Evolutionary conservation across 2,888 invertebrate species (phyloP).

Genomic region (Noctua fimbriata): DNA sequence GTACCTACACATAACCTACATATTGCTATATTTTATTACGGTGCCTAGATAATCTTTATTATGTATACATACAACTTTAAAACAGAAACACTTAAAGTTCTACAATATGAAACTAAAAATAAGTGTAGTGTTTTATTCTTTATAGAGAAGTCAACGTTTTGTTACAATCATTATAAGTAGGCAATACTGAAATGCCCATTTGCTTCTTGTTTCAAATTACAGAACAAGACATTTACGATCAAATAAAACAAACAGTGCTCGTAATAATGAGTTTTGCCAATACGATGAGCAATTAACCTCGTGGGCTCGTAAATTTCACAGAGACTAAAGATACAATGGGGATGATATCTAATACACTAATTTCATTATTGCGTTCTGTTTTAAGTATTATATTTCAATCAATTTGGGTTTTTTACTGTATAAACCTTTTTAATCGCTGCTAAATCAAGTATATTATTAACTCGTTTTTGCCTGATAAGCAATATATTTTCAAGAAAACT

Average conservation of each 20-base stretch:
- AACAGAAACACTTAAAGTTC: not conserved
- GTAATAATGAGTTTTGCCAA: slow-evolving; percentile 56
- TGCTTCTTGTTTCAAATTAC: slow-evolving; percentile 32
- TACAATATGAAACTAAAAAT: not conserved
- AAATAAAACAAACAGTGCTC: slow-evolving; percentile 50
- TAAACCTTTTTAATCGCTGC: not conserved
- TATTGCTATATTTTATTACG: not conserved
- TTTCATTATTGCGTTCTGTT: slow-evolving; percentile 18
- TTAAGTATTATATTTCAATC: not conserved
- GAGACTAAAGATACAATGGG: slow-evolving; percentile 25
- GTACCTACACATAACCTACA: slow-evolving; percentile 1
- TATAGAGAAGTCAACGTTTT: not conserved
- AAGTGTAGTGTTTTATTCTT: not conserved
- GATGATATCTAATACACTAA: slow-evolving; percentile 14
- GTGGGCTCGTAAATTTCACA: slow-evolving; percentile 56
- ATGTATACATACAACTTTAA: not conserved
- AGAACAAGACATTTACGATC: slow-evolving; percentile 37
- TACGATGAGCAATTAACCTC: slow-evolving; percentile 62
- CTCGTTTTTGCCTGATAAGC: slow-evolving; percentile 11
- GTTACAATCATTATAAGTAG: slow-evolving; percentile 15
- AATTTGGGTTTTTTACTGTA: not conserved
- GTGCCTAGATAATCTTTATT: not conserved
- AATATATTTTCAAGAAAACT: slow-evolving; percentile 46
- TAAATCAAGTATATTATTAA: not conserved
- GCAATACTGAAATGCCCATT: slow-evolving; percentile 28